Evolutionary conservation across 1,140 invertebrate genomes (phyloP).

Genomic region (Conus ventricosus): DNA sequence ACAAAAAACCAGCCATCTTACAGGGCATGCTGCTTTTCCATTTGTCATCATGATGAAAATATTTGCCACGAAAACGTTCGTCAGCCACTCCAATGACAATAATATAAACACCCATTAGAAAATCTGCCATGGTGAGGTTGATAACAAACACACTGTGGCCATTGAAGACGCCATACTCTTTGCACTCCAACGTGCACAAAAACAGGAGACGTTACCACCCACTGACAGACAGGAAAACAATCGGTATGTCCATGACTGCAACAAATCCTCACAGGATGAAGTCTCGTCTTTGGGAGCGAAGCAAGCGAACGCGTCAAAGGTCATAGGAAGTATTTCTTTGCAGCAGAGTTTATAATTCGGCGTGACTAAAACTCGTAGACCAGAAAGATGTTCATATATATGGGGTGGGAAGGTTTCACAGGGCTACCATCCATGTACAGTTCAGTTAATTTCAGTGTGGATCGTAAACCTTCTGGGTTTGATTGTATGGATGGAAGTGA

Average conservation of each 20-base stretch:
- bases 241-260: slow-evolving; percentile 38
- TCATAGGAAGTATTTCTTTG: background rate
- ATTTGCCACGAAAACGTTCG: slow-evolving; percentile 50
- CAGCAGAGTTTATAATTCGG: background rate
- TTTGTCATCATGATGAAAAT: slow-evolving; percentile 46
- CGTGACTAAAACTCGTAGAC: background rate
- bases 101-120: slow-evolving; percentile 67
- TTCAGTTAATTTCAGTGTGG: background rate
- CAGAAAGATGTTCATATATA: background rate
- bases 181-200: slow-evolving; percentile 23
- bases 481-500: background rate
- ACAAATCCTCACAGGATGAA: slow-evolving; percentile 54
- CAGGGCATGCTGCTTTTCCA: slow-evolving; percentile 59
- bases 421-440: background rate
- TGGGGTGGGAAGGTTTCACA: background rate
- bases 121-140: slow-evolving; percentile 58
- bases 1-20: slow-evolving; percentile 54
- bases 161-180: background rate
- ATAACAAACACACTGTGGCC: slow-evolving; percentile 46
- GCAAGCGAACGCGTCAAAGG: slow-evolving; percentile 33
- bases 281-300: slow-evolving; percentile 44
- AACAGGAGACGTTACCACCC: slow-evolving; percentile 50
- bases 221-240: slow-evolving; percentile 43
- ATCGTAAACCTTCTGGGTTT: background rate
- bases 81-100: slow-evolving; percentile 59